Evolutionary conservation across 2,113 vertebrate genomes (phyloP), one percentile per base, ranked within the genome.

Genomic region (Rhinoderma darwinii): DNA sequence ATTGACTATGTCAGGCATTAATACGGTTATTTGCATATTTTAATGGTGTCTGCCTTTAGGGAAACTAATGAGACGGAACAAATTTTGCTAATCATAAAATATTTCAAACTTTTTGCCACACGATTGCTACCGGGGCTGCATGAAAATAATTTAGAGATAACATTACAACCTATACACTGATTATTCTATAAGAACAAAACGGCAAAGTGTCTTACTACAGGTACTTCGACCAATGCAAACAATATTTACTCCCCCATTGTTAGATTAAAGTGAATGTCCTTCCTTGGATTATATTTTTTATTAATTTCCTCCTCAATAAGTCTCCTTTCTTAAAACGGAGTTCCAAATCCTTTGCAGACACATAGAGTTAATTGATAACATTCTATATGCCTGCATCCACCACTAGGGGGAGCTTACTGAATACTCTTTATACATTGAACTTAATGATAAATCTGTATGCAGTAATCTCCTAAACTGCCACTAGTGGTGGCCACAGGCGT

Each of bases 41-140:
- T 90, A 91, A 91, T 86, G 89, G 79, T 47, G 56, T 89, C 88
- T 92, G 90, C 89, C 89, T 90, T 84, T 61, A 89, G 89, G 90
- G 85, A 54, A 89, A 84, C 90, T 91, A 91, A 82, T 91, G 84
- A 88, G 86, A 59, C 83, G 90, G 84, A 59, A 56, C 51, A 83
- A 90, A 89, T 76, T 30, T 0, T 37, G 20, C 25, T 88, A 91
- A 82, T 89, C 85, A 54, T 44, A 41, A 84, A 90, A 44, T 4
- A 70, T 74, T 39, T 88, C 72, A 86, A 89, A 89, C 86, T 75
- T 90, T 91, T 89, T 91, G 70, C 54, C 81, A 84, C 83, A 90
- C 87, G 84, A 59, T 81, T 88, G 27, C 75, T 90, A 75, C 0
- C 87, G 70, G 72, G 47, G 85, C 90, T 84, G 56, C 30, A 44